Evolutionary conservation across 1,140 invertebrate species (phyloP), one percentile per base, ranked within the genome.

Genomic region (Sycophila sp.): DNA sequence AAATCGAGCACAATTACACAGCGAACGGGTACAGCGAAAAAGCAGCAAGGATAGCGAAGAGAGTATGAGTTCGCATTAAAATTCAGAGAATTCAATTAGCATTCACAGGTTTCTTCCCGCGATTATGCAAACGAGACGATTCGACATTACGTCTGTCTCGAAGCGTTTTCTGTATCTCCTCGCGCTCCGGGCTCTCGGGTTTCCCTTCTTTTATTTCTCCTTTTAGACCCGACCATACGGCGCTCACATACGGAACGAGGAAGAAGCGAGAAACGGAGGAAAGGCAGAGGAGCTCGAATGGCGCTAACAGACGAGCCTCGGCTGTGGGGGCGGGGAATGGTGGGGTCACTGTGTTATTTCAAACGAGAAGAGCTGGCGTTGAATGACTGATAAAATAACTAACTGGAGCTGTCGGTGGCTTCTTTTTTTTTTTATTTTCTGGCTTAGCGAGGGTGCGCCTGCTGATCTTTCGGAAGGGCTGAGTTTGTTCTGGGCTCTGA

Each of bases 51-150:
- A 45, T 15, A 53, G 30, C 22, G 24, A 47, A 10, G 55, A 36
- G 26, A 5, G 24, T 0, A 10, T 28, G 6, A 13, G 26, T 24
- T 0, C 28, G 10, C 55, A 71, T 71, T 71, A 38, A 66, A 65
- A 71, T 71, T 71, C 62, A 65, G 47, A 58, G 62, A 66, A 71
- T 71, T 71, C 62, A 71, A 71, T 71, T 71, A 71, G 69, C 30
- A 70, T 64, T 64, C 60, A 63, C 28, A 3, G 28, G 49, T 30
- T 40, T 19, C 47, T 51, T 6, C 11, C n/a, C n/a, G 4, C 42
- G 34, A 71, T 71, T 71, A 71, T 71, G 53, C 45, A 60, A 71
- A 65, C 55, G 40, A 65, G 36, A 47, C 32, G 45, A 65, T 71
- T 64, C 58, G 28, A 47, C 38, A 32, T 64, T 58, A 56, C 28